Evolutionary conservation across 2,888 invertebrate species (phyloP).

Genomic region (Clunio marinus): DNA sequence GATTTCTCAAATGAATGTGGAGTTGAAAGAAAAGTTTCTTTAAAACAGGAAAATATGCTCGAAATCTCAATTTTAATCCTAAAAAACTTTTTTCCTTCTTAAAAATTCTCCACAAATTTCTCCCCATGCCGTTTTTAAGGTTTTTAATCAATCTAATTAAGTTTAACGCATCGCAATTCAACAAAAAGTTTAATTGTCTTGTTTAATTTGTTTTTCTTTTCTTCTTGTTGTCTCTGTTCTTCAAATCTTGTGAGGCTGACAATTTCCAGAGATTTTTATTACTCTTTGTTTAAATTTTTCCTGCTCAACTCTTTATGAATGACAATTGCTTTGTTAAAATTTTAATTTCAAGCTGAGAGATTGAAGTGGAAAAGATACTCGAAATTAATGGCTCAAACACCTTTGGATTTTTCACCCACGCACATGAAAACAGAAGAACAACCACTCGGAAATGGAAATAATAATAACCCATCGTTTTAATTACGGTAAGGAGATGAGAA

Average conservation of each 20-base stretch:
- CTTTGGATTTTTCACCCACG: background rate
- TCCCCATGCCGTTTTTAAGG: background rate
- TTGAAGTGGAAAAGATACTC: slow-evolving; percentile 28
- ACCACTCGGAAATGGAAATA: background rate
- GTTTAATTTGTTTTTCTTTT: slow-evolving; percentile 26
- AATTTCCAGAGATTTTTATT: slow-evolving; percentile 34
- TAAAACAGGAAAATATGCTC: no score
- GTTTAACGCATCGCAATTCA: slow-evolving; percentile 15
- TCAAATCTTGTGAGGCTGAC: no score
- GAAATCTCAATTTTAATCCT: no score
- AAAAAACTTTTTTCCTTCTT: background rate
- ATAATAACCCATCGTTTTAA: slow-evolving; percentile 7
- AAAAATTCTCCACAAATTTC: background rate
- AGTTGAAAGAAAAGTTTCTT: background rate
- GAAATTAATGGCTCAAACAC: slow-evolving; percentile 1
- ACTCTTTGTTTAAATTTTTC: background rate
- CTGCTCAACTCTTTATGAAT: background rate
- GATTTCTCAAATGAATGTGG: background rate
- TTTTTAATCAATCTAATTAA: slow-evolving; percentile 38
- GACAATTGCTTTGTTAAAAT: slow-evolving; percentile 1
- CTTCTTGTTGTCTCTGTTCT: background rate
- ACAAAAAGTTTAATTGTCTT: slow-evolving; percentile 35
- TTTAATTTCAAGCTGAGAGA: background rate
- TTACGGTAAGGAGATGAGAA: background rate
- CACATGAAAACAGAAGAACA: background rate